Evolutionary conservation across 2,888 invertebrate species (phyloP).

Genomic region (Mongoloraphidia duomilia): DNA sequence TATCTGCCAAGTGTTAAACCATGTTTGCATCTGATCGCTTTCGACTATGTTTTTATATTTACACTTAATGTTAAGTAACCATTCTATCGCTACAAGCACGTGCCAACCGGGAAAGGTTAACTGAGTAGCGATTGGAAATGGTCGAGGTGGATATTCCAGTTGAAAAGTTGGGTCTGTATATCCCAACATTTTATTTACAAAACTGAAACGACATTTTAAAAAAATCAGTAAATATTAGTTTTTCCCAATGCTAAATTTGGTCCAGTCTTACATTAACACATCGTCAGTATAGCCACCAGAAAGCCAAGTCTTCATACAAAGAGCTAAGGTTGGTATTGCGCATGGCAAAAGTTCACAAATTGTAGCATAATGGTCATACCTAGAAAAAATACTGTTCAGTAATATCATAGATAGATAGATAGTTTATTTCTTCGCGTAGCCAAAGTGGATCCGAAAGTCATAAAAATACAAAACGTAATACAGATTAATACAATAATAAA

Average conservation of each 20-base stretch:
- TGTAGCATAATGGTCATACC: constrained; percentile 60
- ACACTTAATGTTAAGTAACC: constrained; percentile 35
- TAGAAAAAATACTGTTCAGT: constrained; percentile 21
- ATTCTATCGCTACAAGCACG: constrained; percentile 31
- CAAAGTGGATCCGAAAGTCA: too few species aligned
- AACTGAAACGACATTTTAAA: constrained; percentile 17
- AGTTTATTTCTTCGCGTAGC: too few species aligned
- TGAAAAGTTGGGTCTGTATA: constrained; percentile 28
- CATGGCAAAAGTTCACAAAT: constrained; percentile 53
- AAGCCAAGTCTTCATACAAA: constrained; percentile 43
- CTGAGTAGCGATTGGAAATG: constrained; percentile 30
- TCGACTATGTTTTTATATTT: constrained; percentile 34
- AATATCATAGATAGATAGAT: not conserved
- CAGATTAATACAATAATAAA: too few species aligned
- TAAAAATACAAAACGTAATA: too few species aligned
- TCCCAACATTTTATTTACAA: constrained; percentile 27
- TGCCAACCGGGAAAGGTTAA: constrained; percentile 36
- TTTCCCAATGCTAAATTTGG: not conserved
- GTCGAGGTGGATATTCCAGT: constrained; percentile 26
- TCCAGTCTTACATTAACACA: constrained; percentile 21
- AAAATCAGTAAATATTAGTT: not conserved
- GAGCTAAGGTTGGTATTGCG: constrained; percentile 44
- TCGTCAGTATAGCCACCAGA: constrained; percentile 31
- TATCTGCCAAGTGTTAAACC: constrained; percentile 61
- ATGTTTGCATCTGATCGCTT: constrained; percentile 46